Base-by-base conservation (phyloP, 2,113 vertebrate genomes). In the Psephotus haematonotus region DNA sequence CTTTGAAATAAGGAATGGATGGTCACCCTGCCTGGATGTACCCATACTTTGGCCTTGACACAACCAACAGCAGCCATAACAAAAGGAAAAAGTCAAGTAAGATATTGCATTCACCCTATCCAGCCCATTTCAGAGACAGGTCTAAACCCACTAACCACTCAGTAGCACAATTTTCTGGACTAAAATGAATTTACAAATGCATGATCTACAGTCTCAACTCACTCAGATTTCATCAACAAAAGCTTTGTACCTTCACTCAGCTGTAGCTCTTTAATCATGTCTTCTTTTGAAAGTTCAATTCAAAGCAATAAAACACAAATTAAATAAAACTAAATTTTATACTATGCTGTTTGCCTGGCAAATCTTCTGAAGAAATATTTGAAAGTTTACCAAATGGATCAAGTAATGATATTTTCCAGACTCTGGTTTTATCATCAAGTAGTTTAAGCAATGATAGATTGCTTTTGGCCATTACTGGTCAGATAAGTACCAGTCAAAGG, bases 301-400 rank as follows among this genome's bases (percentile, higher is more conserved):
- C 37, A 37, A 37, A 37, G 37, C 37, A 37, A 37, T 37, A 37
- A 37, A 37, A 92, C 65, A 79, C 76, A 97, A 97, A 96, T 96
- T 94, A 97, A 97, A 97, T 92, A 90, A 94, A 96, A 88, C 55
- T 93, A 81, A 65, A 62, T 90, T 93, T 96, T 92, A 86, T 94
- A 64, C 63, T 94, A 47, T 14, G 41, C 31, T 95, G 49, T 95
- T 91, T 93, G 76, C 79, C 89, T 97, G 97, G 97, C 95, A 97
- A 79, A 81, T 82, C 95, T 96, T 97, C 96, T 97, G 69, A 95
- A 96, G 95, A 94, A 95, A 87, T 83, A 94, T 86, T 96, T 93
- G 95, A 97, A 96, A 92, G 70, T 95, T 97, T 95, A 97, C 95
- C 92, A 97, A 95, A 96, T 86, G 97, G 87, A 97, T 96, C 96